These are phyloP conservation scores for Passer montanus DNA, from an alignment of 2,113 vertebrate species.

Conservation along the genomic window DNA sequence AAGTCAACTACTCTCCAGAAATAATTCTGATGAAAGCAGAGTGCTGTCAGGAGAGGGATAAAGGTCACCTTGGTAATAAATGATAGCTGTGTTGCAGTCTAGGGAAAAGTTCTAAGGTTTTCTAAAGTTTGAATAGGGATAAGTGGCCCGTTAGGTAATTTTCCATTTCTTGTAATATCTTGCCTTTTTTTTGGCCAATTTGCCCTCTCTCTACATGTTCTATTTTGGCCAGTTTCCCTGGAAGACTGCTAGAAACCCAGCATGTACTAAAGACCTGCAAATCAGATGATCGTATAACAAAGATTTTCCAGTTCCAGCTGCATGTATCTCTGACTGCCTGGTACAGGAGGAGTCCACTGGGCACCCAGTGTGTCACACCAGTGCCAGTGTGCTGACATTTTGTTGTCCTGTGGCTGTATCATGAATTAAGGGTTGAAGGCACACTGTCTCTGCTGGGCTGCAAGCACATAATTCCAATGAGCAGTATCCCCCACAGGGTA, in stretches of 20 bases:
- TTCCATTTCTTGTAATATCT: constrained; percentile 14
- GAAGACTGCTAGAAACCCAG: not conserved
- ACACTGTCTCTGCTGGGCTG: constrained; percentile 51
- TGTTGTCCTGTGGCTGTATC: not conserved
- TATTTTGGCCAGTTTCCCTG: not conserved
- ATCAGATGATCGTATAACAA: not conserved
- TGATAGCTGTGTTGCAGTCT: not conserved
- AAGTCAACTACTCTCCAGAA: not conserved
- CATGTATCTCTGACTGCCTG: not conserved
- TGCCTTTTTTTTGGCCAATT: not conserved
- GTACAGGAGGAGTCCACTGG: not conserved
- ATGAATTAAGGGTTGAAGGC: constrained; percentile 18
- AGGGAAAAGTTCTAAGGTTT: not conserved
- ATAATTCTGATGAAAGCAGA: not conserved
- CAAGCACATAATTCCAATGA: constrained; percentile 51
- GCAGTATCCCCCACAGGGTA: constrained; percentile 68
- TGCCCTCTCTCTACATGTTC: not conserved
- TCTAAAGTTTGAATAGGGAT: not conserved
- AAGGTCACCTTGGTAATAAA: constrained; percentile 26
- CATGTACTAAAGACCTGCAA: not conserved
- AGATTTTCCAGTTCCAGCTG: not conserved
- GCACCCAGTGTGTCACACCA: not conserved
- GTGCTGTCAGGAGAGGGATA: not conserved
- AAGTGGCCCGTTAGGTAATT: constrained; percentile 12
- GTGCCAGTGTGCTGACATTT: not conserved